Evolutionary conservation across 2,113 vertebrate species (phyloP).

Genomic region (Sebastes fasciatus): DNA sequence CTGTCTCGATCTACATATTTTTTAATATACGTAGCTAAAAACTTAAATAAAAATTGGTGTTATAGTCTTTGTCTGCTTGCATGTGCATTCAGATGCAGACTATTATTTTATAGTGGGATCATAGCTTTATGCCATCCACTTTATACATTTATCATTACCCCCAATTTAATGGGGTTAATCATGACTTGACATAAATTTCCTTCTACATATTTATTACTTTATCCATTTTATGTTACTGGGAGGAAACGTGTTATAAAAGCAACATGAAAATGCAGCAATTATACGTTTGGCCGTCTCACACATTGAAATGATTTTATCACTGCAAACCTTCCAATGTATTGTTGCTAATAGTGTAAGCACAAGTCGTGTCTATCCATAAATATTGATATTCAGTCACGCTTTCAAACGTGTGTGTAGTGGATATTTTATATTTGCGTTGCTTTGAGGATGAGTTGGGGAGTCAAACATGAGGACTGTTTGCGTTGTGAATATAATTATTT

Average conservation of each 20-base stretch:
- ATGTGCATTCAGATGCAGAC: not conserved
- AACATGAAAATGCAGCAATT: not conserved
- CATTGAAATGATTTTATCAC: not conserved
- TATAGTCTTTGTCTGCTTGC: not conserved
- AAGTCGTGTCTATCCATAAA: not conserved
- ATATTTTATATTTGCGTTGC: constrained; percentile 13
- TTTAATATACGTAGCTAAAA: not conserved
- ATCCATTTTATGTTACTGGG: not conserved
- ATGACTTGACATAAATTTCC: not conserved
- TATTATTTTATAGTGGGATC: not conserved
- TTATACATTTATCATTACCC: not conserved
- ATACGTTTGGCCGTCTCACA: not conserved
- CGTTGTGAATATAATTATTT: constrained; percentile 21
- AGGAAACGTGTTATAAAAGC: not conserved
- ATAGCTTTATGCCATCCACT: not conserved
- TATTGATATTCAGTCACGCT: not conserved
- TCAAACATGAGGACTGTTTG: constrained; percentile 27
- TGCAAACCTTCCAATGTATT: not conserved
- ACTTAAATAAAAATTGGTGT: not conserved
- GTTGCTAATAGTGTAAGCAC: not conserved
- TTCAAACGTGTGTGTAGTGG: constrained; percentile 2
- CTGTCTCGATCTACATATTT: not conserved
- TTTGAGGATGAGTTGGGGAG: not conserved
- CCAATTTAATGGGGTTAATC: not conserved
- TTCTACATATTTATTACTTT: not conserved